phyloP scores from a whole-genome alignment of 2,797 vertebrate species.

The Crypturellus tataupa region DNA sequence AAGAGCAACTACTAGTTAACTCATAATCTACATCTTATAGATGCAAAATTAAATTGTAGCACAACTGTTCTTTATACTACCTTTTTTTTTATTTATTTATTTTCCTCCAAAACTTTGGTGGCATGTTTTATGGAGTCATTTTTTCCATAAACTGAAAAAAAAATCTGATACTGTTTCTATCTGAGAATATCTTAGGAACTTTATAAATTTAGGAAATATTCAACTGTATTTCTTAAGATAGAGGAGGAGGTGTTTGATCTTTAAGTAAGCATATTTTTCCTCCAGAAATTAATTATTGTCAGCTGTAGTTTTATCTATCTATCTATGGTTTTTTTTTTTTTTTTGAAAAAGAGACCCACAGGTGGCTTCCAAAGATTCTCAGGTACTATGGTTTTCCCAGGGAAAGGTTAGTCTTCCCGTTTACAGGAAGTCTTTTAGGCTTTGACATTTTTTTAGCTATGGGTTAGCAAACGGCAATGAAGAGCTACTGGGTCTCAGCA shows the following conservation, averaged over 20 bases:
- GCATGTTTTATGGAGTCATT: rapidly evolving
- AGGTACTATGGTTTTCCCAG: background rate
- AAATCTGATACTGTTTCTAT: background rate
- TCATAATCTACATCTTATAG: background rate
- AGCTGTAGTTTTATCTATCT: background rate
- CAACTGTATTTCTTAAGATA: background rate
- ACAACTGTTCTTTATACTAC: background rate
- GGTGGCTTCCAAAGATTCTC: background rate
- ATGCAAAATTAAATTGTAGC: background rate
- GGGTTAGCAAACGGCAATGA: background rate
- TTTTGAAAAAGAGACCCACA: background rate
- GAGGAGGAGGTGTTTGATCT: background rate
- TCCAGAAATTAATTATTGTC: background rate
- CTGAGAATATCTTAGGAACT: background rate
- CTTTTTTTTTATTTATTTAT: background rate
- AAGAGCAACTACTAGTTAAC: too few relatives aligned
- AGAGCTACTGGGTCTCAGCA: conserved; percentile 27
- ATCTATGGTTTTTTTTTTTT: too few relatives aligned
- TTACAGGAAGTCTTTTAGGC: background rate
- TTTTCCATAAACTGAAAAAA: background rate
- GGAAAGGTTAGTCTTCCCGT: background rate
- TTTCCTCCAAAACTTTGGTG: background rate
- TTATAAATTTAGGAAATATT: background rate
- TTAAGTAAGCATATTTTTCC: background rate
- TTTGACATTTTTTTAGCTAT: conserved; percentile 5